Evolutionary conservation across 2,797 vertebrate species (phyloP).

Genomic region (Mareca strepera): DNA sequence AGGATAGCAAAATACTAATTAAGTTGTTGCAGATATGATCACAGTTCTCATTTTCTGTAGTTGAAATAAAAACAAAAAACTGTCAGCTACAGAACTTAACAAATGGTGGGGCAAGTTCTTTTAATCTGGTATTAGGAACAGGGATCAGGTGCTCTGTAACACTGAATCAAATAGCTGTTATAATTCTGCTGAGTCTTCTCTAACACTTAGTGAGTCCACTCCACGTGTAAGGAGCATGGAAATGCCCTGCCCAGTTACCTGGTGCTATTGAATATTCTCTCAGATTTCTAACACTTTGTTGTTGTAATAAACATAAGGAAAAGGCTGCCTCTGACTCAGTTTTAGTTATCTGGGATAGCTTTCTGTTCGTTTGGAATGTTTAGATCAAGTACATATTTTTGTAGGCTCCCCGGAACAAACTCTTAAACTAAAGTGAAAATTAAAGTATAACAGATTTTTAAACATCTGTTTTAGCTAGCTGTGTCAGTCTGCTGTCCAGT

Average conservation of each 20-base stretch:
- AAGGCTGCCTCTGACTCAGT: background rate
- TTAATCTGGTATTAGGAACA: background rate
- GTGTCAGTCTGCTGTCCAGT: background rate
- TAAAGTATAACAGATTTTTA: background rate
- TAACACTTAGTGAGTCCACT: background rate
- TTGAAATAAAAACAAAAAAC: background rate
- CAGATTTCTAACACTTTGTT: background rate
- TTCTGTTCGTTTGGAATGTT: background rate
- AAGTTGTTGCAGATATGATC: background rate
- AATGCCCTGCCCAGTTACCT: background rate
- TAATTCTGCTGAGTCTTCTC: background rate
- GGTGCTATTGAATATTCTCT: background rate
- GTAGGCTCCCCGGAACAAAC: background rate
- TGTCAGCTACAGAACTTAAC: background rate
- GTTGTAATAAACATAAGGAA: background rate
- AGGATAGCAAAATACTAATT: background rate
- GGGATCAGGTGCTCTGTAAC: background rate
- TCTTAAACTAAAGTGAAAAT: background rate
- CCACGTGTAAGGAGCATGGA: background rate
- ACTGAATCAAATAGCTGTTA: background rate
- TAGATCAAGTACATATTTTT: background rate
- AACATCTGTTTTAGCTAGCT: background rate
- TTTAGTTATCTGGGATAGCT: background rate
- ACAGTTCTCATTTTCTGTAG: background rate
- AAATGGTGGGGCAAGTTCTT: background rate